Conservation (phyloP, 2,113 vertebrate genomes). For the Ondatra zibethicus region DNA sequence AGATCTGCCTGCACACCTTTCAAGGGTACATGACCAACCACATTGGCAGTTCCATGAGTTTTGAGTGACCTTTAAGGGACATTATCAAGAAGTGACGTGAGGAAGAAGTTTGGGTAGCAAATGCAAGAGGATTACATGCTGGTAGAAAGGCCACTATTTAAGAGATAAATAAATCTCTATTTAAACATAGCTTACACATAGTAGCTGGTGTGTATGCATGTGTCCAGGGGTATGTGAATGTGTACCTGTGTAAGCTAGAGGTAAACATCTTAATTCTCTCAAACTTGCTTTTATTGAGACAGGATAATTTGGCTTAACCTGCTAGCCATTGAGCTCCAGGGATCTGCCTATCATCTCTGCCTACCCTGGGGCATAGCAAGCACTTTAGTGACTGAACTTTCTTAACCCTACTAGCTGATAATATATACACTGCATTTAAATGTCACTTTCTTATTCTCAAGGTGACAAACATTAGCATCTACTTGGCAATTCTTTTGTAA, state of each 20-base stretch:
- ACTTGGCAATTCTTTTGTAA: constrained; percentile 17
- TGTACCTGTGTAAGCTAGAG: neutral
- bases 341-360: neutral
- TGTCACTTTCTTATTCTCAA: neutral
- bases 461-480: constrained; percentile 9
- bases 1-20: neutral
- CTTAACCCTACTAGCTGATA: neutral
- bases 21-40: neutral
- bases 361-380: too few relatives aligned
- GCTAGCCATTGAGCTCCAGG: neutral
- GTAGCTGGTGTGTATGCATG: neutral
- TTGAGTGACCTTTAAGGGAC: neutral
- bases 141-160: neutral
- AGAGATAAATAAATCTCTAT: neutral
- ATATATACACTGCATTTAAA: neutral
- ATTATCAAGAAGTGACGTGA: neutral
- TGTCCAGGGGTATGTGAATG: neutral
- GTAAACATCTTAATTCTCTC: neutral
- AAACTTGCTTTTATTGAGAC: neutral
- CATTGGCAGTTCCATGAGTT: neutral
- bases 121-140: neutral
- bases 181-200: neutral
- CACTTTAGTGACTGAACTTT: neutral
- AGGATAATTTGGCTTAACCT: neutral
- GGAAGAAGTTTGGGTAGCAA: neutral